Conservation (phyloP, 2,888 invertebrate species). For the Xestia c-nigrum region DNA sequence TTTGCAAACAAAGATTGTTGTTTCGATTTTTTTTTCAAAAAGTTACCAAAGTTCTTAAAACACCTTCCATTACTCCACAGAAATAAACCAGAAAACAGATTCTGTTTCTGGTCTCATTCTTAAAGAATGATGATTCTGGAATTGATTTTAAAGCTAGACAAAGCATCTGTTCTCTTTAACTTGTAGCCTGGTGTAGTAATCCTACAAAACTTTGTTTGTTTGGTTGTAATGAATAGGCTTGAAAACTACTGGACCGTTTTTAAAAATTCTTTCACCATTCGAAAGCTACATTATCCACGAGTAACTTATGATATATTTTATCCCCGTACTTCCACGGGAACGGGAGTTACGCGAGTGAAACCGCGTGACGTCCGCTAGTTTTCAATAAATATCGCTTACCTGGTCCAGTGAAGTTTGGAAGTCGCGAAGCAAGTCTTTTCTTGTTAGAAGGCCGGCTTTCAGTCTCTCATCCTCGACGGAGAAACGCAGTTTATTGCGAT, state of each 20-base stretch:
- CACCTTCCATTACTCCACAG: not conserved
- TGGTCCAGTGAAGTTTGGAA: conserved; percentile 84
- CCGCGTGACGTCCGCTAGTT: too few relatives aligned
- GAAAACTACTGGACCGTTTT: too few relatives aligned
- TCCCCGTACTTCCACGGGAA: too few relatives aligned
- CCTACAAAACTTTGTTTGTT: too few relatives aligned
- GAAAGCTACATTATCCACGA: too few relatives aligned
- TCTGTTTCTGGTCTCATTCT: not conserved
- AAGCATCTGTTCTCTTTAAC: conserved; percentile 9
- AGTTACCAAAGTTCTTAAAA: not conserved
- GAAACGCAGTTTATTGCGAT: conserved; percentile 84
- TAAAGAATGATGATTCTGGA: too few relatives aligned
- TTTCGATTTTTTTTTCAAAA: not conserved
- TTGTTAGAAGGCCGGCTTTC: conserved; percentile 85
- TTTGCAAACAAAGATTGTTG: not conserved
- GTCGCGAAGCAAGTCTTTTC: conserved; percentile 85
- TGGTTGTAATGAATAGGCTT: too few relatives aligned
- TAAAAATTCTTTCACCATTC: too few relatives aligned
- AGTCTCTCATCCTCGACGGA: conserved; percentile 80
- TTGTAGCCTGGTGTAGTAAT: conserved; percentile 6
- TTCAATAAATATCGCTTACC: conserved; percentile 70
- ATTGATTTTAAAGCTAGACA: not conserved
- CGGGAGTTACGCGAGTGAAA: too few relatives aligned
- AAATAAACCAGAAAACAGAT: not conserved
- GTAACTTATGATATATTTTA: too few relatives aligned